Conservation (phyloP, 2,797 vertebrate species). For the Pteronotus mesoamericanus region DNA sequence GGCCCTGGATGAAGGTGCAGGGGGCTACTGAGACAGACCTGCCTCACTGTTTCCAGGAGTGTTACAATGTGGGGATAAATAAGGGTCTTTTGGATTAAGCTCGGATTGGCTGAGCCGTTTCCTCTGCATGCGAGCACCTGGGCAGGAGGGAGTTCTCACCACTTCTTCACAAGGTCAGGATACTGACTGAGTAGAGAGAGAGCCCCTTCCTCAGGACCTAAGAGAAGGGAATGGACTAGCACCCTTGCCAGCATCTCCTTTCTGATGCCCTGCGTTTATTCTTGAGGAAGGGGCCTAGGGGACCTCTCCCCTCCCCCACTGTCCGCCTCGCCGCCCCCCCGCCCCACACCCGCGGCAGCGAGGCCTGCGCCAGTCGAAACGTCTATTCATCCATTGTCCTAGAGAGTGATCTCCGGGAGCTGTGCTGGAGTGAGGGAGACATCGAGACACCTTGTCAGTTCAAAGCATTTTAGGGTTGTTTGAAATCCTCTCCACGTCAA, state of each 20-base stretch:
- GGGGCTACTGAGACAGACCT: neutral
- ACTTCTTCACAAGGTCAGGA: neutral
- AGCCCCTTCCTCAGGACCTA: neutral
- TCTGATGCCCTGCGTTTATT: neutral
- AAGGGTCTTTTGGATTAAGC: neutral
- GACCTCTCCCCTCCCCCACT: neutral
- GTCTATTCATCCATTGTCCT: constrained; percentile 61
- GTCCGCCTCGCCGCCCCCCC: no score
- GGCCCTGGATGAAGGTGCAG: neutral
- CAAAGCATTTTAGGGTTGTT: constrained; percentile 84
- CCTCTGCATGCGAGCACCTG: neutral
- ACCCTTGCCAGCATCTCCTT: neutral
- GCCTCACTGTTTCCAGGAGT: neutral
- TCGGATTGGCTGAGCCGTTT: neutral
- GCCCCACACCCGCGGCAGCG: neutral
- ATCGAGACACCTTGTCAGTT: constrained; percentile 84
- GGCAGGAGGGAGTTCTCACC: neutral
- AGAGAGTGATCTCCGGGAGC: constrained; percentile 74
- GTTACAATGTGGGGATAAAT: neutral
- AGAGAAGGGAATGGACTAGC: neutral
- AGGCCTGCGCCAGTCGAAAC: neutral
- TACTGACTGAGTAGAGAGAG: neutral
- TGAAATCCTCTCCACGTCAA: constrained; percentile 84
- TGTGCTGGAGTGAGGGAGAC: constrained; percentile 79
- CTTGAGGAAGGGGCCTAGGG: neutral